Evolutionary conservation across 2,113 vertebrate genomes (phyloP).

Genomic region (Oncorhynchus nerka): DNA sequence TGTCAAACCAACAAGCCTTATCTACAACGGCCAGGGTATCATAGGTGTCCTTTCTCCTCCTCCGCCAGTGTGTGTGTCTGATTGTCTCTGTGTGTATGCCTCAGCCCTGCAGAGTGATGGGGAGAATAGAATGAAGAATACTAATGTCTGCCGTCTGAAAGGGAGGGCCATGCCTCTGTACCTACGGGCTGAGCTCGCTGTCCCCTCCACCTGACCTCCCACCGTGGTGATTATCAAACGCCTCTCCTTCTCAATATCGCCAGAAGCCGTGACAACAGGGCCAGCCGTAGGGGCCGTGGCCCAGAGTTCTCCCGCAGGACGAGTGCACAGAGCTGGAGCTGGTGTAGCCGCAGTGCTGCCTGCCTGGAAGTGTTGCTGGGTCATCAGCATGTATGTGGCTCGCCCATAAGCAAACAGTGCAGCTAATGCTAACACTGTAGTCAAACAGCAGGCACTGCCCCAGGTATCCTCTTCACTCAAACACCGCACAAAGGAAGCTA

Average conservation of each 20-base stretch:
- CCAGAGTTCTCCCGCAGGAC: slow-evolving; percentile 11
- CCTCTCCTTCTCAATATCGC: slow-evolving; percentile 51
- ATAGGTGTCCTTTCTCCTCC: slow-evolving; percentile 51
- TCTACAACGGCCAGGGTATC: slow-evolving; percentile 66
- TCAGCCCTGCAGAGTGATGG: no score
- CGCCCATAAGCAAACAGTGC: slow-evolving; percentile 1
- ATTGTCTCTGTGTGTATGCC: no score
- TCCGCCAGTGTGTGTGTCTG: slow-evolving; percentile 14
- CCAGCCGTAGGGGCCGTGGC: not conserved
- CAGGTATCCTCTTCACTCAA: not conserved
- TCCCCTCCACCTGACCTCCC: not conserved
- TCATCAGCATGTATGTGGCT: slow-evolving; percentile 48
- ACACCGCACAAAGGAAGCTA: not conserved
- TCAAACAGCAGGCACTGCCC: not conserved
- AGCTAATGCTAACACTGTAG: not conserved
- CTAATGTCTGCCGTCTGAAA: no score
- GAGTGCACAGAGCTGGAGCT: not conserved
- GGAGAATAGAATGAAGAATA: no score
- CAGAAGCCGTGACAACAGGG: slow-evolving; percentile 37
- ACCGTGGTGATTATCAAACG: slow-evolving; percentile 1
- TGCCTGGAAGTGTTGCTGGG: slow-evolving; percentile 38
- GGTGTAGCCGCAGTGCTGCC: not conserved
- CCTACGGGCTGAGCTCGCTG: no score
- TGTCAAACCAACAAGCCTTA: slow-evolving; percentile 64
- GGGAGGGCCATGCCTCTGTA: no score